Evolutionary conservation across 2,888 invertebrate genomes (phyloP), one percentile per base, ranked within the genome.

Genomic region (Nysson spinosus): DNA sequence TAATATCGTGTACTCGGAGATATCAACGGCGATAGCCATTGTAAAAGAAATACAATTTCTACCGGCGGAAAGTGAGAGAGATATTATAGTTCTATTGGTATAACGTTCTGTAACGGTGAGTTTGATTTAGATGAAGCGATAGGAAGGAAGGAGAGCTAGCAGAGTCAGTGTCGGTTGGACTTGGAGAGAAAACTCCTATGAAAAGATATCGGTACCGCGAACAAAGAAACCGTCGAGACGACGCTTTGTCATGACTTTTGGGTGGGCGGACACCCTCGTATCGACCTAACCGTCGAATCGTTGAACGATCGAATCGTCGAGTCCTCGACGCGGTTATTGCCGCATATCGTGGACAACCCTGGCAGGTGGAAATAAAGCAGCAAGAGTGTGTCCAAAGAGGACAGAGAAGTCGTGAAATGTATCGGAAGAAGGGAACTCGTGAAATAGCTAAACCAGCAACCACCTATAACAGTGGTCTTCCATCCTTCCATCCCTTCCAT

Each of bases 281-380:
- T 75, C 75, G 70, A 69, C 60, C 71, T 65, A 68, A 77, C 77
- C 73, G 77, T 65, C 77, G 74, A 77, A 74, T 75, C 56, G 71
- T 68, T n/a, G n/a, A n/a, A n/a, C 75, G 70, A 69, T 57, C 71
- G 63, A 68, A 77, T 74, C 73, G 77, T 65, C 77, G 74, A 77
- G 73, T 75, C 56, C 74, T 68, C n/a, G n/a, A n/a, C n/a, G n/a
- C 77, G 74, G 77, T 77, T 75, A 75, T 75, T 75, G 74, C 71
- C 43, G 61, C 58, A 64, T 56, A 71, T 73, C 63, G 77, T 68
- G 68, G 65, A 74, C 68, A 58, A 68, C 28, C 42, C 52, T 63
- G 56, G 65, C 77, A 77, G 72, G 75, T 77, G 75, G 62, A 75
- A 72, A 74, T 77, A 77, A 74, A 75, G 65, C 60, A 61, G 47